Conservation (phyloP, 2,888 invertebrate genomes). For the Xestia xanthographa region DNA sequence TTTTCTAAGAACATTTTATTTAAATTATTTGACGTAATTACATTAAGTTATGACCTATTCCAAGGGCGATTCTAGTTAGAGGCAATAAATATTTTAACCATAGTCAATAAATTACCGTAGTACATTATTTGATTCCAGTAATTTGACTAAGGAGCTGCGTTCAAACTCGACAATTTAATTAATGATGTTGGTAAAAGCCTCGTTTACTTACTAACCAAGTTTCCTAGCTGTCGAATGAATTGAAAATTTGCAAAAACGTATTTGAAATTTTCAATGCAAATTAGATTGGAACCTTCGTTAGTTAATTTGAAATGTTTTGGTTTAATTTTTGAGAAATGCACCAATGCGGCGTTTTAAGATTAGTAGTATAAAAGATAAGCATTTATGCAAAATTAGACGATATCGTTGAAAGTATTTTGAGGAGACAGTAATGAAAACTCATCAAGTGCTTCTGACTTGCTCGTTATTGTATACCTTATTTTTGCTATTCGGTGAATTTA, state of each 20-base stretch:
- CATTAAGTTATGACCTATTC: not conserved
- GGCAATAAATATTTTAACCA: slow-evolving; percentile 48
- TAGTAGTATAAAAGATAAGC: not conserved
- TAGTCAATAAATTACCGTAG: slow-evolving; percentile 50
- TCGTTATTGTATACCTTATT: not conserved
- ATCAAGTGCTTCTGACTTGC: not conserved
- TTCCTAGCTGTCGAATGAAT: slow-evolving; percentile 34
- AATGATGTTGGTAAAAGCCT: slow-evolving; percentile 52
- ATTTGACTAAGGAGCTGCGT: slow-evolving; percentile 51
- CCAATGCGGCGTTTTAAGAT: not conserved
- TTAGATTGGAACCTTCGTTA: slow-evolving; percentile 9
- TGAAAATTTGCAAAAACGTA: slow-evolving; percentile 29
- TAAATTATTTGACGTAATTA: not conserved
- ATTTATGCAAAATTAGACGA: not conserved
- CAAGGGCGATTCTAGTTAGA: slow-evolving; percentile 24
- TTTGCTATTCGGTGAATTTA: not conserved
- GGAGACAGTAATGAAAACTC: not conserved
- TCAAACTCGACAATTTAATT: slow-evolving; percentile 59
- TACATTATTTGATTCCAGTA: slow-evolving; percentile 57
- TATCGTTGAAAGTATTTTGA: not conserved
- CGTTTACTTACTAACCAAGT: slow-evolving; percentile 52
- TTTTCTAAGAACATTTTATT: slow-evolving; percentile 8
- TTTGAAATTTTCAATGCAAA: slow-evolving; percentile 31
- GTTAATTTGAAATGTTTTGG: slow-evolving; percentile 3
- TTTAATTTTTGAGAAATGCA: not conserved